Base-by-base conservation (phyloP, 2,797 vertebrate genomes). In the Kryptopterus vitreolus region DNA sequence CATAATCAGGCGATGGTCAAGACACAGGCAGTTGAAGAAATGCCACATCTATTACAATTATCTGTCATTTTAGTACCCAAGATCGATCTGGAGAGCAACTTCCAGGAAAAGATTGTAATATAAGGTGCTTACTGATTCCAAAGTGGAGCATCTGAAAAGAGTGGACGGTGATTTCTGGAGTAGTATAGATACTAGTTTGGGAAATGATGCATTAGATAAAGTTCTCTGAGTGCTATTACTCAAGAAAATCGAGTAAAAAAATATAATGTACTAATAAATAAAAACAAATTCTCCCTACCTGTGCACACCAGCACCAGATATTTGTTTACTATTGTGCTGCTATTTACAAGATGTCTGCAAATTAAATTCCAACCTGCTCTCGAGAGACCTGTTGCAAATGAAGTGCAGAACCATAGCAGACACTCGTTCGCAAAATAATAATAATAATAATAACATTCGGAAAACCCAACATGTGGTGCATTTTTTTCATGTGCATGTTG, bases 261-360 rank as follows among this genome's bases (percentile, higher is more conserved):
- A 70, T 9, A 24, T 43, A 43, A 43, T 43, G 38, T 6, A 43
- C 10, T 1, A 43, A 43, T 43, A 70, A 48, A 20, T 15, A 24
- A 66, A 10, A 46, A 53, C 0, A 43, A 6, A 9, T 38, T 24
- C 22, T n/a, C 31, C 52, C 26, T 15, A n/a, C 9, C 4, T 3
- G 52, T 71, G 18, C 26, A 20, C 48, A 52, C 0, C 3, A 46
- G 46, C 68, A 46, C 26, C 52, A 71, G 46, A n/a, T n/a, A n/a
- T n/a, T 29, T 9, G 26, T 26, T 31, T 72, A 43, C 24, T 55
- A 22, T 50, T 31, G 9, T 62, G 74, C 33, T 52, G 29, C 20
- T 68, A 24, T 66, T 75, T 68, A 29, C 48, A 66, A 75, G 13
- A 63, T 48, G 35, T 78, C 2, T n/a, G 77, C 71, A 70, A 80